Base-by-base conservation (phyloP, 2,113 vertebrate genomes). In the Dicrurus megarhynchus region DNA sequence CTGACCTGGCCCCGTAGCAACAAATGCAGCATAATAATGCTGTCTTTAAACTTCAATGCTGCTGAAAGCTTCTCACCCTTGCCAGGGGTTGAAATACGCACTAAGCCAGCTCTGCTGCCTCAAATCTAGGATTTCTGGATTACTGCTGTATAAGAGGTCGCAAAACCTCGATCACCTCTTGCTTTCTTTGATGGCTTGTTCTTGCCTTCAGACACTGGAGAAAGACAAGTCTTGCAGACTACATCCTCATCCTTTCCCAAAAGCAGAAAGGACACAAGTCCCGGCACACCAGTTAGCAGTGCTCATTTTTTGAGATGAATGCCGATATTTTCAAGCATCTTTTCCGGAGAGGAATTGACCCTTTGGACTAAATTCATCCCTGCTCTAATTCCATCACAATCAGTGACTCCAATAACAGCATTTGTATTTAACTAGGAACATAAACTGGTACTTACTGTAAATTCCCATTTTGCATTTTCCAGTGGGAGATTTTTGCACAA, bases 381-480 rank as follows among this genome's bases (percentile, higher is more conserved):
- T 89, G 32, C 44, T 87, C 33, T 87, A 89, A 78, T 90, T 94
- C 73, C 76, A 89, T 67, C 41, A 70, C 24, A 88, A 55, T 87
- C 88, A 84, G 52, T 87, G 64, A 78, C 77, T 95, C 56, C 69
- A 87, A 6, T 71, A 89, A 64, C 37, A 59, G 33, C 44, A 68
- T 89, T 90, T 87, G 57, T 76, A 79, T 87, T 92, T 94, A 84
- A 92, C 93, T 89, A 89, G 61, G 73, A 61, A 33, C 69, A 73
- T 70, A 87, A 94, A 87, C 53, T 71, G 12, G 26, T 67, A 71
- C 18, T 81, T 81, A 68, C 8, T 87, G 26, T 84, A 93, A 95
- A 92, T 87, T 69, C 49, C 23, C 73, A 65, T 79, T 94, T 97
- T 96, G 90, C 56, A 53, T 92, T 95, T 95, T 92, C 88, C 52